Evolutionary conservation across 2,888 invertebrate genomes (phyloP).

Genomic region (Metalampra italica): DNA sequence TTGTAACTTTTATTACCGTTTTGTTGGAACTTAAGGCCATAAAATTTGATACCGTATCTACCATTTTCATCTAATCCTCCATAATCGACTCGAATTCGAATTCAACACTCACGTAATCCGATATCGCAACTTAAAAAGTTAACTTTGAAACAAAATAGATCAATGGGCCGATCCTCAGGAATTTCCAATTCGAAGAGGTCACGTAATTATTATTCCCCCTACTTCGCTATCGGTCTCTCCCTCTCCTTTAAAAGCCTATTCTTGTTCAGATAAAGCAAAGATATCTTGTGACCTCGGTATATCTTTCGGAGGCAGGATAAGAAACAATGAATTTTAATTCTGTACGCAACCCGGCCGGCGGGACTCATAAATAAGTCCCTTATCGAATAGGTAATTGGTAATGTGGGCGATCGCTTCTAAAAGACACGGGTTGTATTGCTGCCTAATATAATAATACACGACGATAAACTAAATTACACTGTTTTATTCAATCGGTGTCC

Average conservation of each 20-base stretch:
- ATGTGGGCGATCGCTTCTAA: slow-evolving; percentile 65
- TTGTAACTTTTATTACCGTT: slow-evolving; percentile 36
- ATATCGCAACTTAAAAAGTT: slow-evolving; percentile 38
- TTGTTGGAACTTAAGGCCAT: slow-evolving; percentile 42
- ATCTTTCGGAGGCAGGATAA: slow-evolving; percentile 68
- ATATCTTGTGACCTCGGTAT: slow-evolving; percentile 68
- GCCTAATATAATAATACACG: slow-evolving; percentile 17
- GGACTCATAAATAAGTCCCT: slow-evolving; percentile 64
- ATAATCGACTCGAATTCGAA: slow-evolving; percentile 34
- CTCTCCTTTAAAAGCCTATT: slow-evolving; percentile 71
- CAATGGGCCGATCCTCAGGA: slow-evolving; percentile 33
- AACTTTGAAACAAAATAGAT: slow-evolving; percentile 41
- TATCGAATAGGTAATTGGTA: slow-evolving; percentile 74
- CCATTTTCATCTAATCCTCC: slow-evolving; percentile 41
- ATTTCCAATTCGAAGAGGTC: slow-evolving; percentile 55
- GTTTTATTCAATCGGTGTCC: slow-evolving; percentile 34
- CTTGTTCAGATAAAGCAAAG: slow-evolving; percentile 71
- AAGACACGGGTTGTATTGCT: slow-evolving; percentile 24
- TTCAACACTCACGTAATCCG: slow-evolving; percentile 44
- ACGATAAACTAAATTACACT: slow-evolving; percentile 57
- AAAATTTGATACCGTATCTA: slow-evolving; percentile 44
- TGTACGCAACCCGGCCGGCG: slow-evolving; percentile 39
- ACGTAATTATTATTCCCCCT: slow-evolving; percentile 51
- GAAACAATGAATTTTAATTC: slow-evolving; percentile 77
- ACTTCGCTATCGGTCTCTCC: slow-evolving; percentile 44